Conservation (phyloP, 2,888 invertebrate species). For the Aproaerema taeniolella region DNA sequence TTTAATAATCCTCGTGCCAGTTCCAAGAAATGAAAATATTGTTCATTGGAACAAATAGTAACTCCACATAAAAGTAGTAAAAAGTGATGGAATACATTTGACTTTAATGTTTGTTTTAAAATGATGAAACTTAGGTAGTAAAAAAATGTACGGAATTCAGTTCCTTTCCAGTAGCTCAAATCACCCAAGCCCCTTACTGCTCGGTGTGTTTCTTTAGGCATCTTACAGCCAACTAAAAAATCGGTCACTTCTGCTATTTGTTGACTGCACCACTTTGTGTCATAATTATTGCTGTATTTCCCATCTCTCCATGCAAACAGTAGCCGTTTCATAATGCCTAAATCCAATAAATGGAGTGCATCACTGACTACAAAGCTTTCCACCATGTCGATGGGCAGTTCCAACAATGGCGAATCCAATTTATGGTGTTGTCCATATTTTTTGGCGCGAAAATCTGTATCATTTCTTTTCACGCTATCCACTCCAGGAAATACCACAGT, state of each 20-base stretch:
- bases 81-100: conserved; percentile 21
- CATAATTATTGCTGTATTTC: conserved; percentile 1
- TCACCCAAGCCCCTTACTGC: conserved; percentile 18
- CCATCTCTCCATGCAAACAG: conserved; percentile 22
- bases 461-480: conserved; percentile 14
- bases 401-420: conserved; percentile 13
- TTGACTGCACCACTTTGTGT: conserved; percentile 14
- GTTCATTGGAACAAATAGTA: conserved; percentile 22
- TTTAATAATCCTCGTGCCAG: conserved; percentile 19
- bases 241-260: conserved; percentile 16
- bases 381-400: conserved; percentile 14
- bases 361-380: conserved; percentile 15
- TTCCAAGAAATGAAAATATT: conserved; percentile 12
- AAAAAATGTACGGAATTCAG: conserved; percentile 23
- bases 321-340: conserved; percentile 15
- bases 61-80: conserved; percentile 21
- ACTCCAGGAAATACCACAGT: conserved; percentile 12
- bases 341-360: conserved; percentile 19
- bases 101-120: conserved; percentile 13
- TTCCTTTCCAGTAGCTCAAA: conserved; percentile 23
- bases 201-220: conserved; percentile 24
- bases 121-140: conserved; percentile 21
- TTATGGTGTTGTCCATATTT: conserved; percentile 19
- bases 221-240: conserved; percentile 16
- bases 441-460: conserved; percentile 21